Base-by-base conservation (phyloP, 2,888 invertebrate genomes). In the Sinelater perroti region DNA sequence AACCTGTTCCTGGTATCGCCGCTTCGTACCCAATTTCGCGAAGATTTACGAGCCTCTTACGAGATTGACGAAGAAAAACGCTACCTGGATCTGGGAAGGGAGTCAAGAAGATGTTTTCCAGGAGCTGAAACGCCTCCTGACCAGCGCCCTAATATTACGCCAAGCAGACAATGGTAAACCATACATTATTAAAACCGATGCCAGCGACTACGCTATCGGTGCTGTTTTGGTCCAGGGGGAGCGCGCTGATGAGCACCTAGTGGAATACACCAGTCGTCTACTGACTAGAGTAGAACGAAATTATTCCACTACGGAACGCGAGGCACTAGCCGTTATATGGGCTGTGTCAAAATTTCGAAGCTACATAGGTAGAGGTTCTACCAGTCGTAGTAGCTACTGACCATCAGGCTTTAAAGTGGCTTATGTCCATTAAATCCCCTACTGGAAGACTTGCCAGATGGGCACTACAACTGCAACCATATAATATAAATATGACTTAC, bases 361-460 rank as follows among this genome's bases (percentile, higher is more conserved):
- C 0, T 81, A 77, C 55, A 60, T 81, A 0, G 75, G 77, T 42
- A 72, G 74, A 0, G 33, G 67, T 4, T 42, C 64, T 0, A 75
- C 79, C 17, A 13, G 6, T 13, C 16, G 61, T 61, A 0, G 60
- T 62, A 0, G 66, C 80, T 0, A 60, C 72, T 0, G 81, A 81
- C 56, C 81, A 81, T 51, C 74, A 78, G 54, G 76, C 80, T 0
- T 64, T 82, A 26, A 75, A 76, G 70, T 82, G 79, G 77, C 61
- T 82, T 5, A 59, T 74, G 57, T 64, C 66, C 0, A 24, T 76
- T 2, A 76, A 76, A 55, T 68, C 77, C 2, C 73, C 74, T 0
- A 67, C 70, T 3, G 76, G 76, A 6, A 53, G 78, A 21, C 56
- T 81, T 0, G 73, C 71, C 1, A 63, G 78, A 20, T 81, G 79